Evolutionary conservation across 2,113 vertebrate species (phyloP), one percentile per base, ranked within the genome.

Genomic region (Prolemur simus): DNA sequence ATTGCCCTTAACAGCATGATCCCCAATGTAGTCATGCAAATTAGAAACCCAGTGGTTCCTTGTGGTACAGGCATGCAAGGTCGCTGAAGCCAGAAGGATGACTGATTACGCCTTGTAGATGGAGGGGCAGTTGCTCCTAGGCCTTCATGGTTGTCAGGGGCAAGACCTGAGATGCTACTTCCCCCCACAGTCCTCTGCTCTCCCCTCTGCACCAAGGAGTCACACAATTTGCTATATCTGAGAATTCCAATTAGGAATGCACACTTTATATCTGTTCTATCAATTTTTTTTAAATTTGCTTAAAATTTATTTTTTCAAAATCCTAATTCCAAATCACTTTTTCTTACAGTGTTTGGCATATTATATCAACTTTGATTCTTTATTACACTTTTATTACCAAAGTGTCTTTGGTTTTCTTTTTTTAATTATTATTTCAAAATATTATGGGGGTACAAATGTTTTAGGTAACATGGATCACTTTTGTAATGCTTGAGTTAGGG

Each of bases 231-330:
- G 49, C 85, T 88, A 7, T 5, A 32, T 18, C 18, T 89, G 42
- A 80, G 89, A 95, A 86, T 85, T 88, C 8, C 14, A 89, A 20
- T 60, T 29, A 68, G 49, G 66, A 95, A 66, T 17, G 69, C n/a
- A 42, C 3, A 60, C 6, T 69, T 87, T 78, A 87, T 29, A 87
- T 77, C 27, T 80, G 32, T n/a, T 54, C 76, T 66, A 69, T 29
- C 15, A 20, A 68, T 27, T 63, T 91, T 73, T 42, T 91, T n/a
- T 29, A 76, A 81, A 76, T 32, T 86, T 76, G 15, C 4, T 91
- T 54, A 95, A 86, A 87, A 60, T 82, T 58, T 76, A 29, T 63
- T 87, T 87, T 81, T 78, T 42, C 27, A 56, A 91, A 96, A 84
- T 54, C 25, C 17, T 89, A 83, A 80, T 74, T 87, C 2, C 13